Percentiles rank a stretch among this genome's conserved stretches.
These are phyloP conservation scores for Semibalanus balanoides DNA, from an alignment of 1,140 invertebrate genomes.

Conservation along the genomic window DNA sequence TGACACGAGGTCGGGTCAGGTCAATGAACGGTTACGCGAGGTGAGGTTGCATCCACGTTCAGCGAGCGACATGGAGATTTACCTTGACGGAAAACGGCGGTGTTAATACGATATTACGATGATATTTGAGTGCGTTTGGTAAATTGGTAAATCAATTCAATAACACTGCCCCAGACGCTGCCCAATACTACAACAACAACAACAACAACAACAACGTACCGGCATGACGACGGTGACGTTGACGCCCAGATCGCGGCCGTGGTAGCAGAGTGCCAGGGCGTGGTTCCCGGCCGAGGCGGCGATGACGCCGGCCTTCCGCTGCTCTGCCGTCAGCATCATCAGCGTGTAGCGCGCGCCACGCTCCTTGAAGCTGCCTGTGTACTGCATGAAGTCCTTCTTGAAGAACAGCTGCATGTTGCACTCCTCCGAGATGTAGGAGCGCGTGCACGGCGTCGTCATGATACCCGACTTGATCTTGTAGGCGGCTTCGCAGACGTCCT, in stretches of 20 bases:
- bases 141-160: no score
- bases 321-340: constrained; percentile 51
- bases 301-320: constrained; percentile 63
- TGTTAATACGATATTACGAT: no score
- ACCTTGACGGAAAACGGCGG: no score
- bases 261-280: constrained; percentile 72
- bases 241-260: constrained; percentile 61
- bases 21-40: no score
- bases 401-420: constrained; percentile 74
- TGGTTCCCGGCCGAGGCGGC: constrained; percentile 88
- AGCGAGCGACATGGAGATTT: no score
- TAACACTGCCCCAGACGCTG: no score
- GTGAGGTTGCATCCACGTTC: no score
- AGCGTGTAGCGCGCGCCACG: constrained; percentile 67
- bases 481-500: constrained; percentile 77
- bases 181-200: no score
- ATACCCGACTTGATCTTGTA: constrained; percentile 74
- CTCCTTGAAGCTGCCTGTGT: constrained; percentile 72
- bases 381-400: constrained; percentile 85
- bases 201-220: no score
- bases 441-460: constrained; percentile 62
- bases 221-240: constrained; percentile 64
- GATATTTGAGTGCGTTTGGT: no score
- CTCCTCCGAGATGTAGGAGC: constrained; percentile 57
- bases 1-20: no score